phyloP scores from a whole-genome alignment of 2,113 vertebrate species.

The Clupea harengus region DNA sequence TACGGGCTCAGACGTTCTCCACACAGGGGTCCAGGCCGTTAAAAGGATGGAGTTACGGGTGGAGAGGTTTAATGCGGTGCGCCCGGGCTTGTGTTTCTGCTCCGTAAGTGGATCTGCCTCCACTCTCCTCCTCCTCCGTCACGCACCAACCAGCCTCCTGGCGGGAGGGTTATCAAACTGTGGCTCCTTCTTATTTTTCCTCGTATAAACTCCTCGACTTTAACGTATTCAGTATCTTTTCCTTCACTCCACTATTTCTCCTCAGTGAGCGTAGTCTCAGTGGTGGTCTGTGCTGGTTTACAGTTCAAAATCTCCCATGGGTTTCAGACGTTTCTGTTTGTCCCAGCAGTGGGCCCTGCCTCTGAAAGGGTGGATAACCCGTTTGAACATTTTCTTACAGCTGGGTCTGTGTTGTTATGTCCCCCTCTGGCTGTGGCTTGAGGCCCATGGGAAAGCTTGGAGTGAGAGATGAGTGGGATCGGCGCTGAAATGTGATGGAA shows the following conservation, averaged over 20 bases:
- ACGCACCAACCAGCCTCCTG: not conserved
- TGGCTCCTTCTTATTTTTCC: not conserved
- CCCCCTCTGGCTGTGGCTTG: not conserved
- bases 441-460: not conserved
- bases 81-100: not conserved
- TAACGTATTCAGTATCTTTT: not conserved
- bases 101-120: constrained; percentile 8
- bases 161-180: not conserved
- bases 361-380: not conserved
- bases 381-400: not conserved
- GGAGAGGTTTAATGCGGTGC: not conserved
- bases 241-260: not conserved
- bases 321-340: not conserved
- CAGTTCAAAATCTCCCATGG: not conserved
- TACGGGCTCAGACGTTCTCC: not conserved
- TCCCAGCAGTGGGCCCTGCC: not conserved
- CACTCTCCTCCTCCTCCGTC: not conserved
- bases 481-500: constrained; percentile 4
- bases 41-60: constrained; percentile 9
- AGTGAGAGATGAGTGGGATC: not conserved
- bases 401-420: not conserved
- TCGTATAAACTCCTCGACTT: not conserved
- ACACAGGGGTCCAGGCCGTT: not conserved
- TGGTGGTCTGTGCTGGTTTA: not conserved
- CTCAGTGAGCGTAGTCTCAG: not conserved